These are phyloP conservation scores for Agelastica alni DNA, from an alignment of 2,888 invertebrate genomes.

Conservation along the genomic window DNA sequence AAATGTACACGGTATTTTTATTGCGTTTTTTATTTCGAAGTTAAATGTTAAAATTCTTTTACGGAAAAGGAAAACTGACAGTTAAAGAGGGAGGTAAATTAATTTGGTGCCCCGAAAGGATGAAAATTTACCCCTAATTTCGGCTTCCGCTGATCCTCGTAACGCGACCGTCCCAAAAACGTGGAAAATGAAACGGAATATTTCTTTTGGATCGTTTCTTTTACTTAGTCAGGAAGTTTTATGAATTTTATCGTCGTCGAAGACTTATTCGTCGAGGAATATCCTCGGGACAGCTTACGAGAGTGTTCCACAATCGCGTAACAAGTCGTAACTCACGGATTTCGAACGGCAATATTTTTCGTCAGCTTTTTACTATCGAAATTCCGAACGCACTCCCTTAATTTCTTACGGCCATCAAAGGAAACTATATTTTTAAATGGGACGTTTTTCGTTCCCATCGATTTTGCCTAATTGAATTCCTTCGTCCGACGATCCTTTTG, in stretches of 20 bases:
- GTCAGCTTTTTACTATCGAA: conserved; percentile 24
- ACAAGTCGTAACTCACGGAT: conserved; percentile 27
- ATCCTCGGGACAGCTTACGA: conserved; percentile 23
- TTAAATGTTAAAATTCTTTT: too few species aligned
- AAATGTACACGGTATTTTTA: too few species aligned
- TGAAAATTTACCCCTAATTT: too few species aligned
- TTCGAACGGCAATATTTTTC: conserved; percentile 18
- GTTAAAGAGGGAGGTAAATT: too few species aligned
- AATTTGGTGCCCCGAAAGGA: too few species aligned
- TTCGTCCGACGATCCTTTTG: neutral
- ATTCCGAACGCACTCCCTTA: conserved; percentile 20
- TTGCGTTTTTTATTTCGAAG: too few species aligned
- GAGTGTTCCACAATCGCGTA: conserved; percentile 25
- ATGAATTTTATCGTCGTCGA: conserved; percentile 20
- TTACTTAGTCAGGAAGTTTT: conserved; percentile 15
- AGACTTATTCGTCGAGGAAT: neutral
- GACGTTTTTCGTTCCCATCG: conserved; percentile 19
- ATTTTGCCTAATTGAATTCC: conserved; percentile 15
- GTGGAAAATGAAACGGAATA: conserved; percentile 2
- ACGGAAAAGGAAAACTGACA: too few species aligned
- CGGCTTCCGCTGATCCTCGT: too few species aligned
- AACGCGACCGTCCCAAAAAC: neutral
- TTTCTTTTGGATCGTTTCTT: conserved; percentile 17
- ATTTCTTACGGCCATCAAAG: conserved; percentile 17
- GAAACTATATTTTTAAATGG: conserved; percentile 20